A percentile compares a stretch with the other conserved stretches of the same genome.
Conservation (phyloP, 2,113 vertebrate genomes). For the Ictidomys tridecemlineatus region DNA sequence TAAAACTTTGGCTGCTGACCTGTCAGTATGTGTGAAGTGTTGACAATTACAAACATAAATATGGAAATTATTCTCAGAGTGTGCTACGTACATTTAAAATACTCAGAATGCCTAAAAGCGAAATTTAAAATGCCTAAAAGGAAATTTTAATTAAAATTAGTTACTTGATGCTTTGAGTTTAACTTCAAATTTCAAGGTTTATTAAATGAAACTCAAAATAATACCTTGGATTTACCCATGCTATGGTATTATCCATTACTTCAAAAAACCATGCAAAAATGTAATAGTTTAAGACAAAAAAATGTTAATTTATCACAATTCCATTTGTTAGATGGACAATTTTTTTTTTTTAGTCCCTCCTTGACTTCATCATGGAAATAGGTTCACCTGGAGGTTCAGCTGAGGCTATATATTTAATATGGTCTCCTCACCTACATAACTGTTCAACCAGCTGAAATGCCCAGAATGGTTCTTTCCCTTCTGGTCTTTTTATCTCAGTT, state of each 20-base stretch:
- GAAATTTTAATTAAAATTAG: too few relatives aligned
- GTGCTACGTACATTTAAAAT: too few relatives aligned
- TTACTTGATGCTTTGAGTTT: too few relatives aligned
- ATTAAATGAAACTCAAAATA: neutral
- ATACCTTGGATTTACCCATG: neutral
- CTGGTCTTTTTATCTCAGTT: neutral
- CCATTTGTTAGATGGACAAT: rapidly evolving
- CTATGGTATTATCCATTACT: neutral
- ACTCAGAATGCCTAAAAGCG: too few relatives aligned
- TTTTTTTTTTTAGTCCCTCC: neutral
- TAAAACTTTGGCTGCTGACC: too few relatives aligned
- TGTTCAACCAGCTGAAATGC: neutral
- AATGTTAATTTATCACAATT: neutral
- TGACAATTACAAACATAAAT: too few relatives aligned
- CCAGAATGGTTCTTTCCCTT: neutral
- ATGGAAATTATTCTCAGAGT: too few relatives aligned
- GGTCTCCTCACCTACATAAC: neutral
- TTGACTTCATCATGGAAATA: neutral
- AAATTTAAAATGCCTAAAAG: too few relatives aligned
- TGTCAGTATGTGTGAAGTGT: too few relatives aligned
- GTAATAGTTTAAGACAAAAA: neutral
- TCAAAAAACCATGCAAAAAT: neutral
- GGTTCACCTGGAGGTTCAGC: neutral
- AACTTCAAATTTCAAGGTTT: neutral
- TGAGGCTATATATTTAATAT: neutral